Percentiles rank a stretch among this genome's conserved stretches.
Evolutionary conservation across 2,888 invertebrate genomes (phyloP).

Genomic region (Pterostichus niger): DNA sequence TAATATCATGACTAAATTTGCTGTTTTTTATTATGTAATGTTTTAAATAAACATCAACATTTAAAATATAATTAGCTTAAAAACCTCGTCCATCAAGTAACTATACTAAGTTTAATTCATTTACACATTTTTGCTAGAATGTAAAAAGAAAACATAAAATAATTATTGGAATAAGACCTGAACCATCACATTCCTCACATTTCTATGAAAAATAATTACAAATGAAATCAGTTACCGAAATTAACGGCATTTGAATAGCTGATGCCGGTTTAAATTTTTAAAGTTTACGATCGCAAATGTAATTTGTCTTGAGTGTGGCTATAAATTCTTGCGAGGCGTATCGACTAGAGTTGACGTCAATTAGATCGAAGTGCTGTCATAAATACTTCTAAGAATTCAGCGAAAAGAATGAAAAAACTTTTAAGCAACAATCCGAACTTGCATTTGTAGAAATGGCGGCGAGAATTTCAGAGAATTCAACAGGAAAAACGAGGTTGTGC

Average conservation of each 20-base stretch:
- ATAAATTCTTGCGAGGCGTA: conserved; percentile 46
- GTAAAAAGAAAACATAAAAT: not conserved
- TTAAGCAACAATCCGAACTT: not conserved
- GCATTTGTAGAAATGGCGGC: conserved; percentile 29
- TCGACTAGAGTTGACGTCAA: conserved; percentile 48
- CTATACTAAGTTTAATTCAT: too few relatives aligned
- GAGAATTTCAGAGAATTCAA: conserved; percentile 25
- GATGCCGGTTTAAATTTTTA: conserved; percentile 32
- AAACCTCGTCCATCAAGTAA: too few relatives aligned
- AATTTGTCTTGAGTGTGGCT: conserved; percentile 48
- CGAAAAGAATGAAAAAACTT: conserved; percentile 43
- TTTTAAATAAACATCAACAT: too few relatives aligned
- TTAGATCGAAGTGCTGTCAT: conserved; percentile 53
- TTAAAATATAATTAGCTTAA: too few relatives aligned
- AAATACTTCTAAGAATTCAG: conserved; percentile 45
- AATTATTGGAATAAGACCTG: too few relatives aligned
- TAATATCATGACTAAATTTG: too few relatives aligned
- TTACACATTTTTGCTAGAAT: not conserved
- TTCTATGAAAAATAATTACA: conserved; percentile 17
- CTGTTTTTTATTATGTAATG: too few relatives aligned
- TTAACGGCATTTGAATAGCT: conserved; percentile 33
- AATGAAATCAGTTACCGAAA: conserved; percentile 40
- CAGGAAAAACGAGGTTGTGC: conserved; percentile 8
- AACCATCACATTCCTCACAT: conserved; percentile 25
- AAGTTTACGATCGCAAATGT: conserved; percentile 36